These are phyloP conservation scores for Haliclona indistincta DNA, from an alignment of 37 sponge, comb jelly and placozoan species.

Conservation along the genomic window DNA sequence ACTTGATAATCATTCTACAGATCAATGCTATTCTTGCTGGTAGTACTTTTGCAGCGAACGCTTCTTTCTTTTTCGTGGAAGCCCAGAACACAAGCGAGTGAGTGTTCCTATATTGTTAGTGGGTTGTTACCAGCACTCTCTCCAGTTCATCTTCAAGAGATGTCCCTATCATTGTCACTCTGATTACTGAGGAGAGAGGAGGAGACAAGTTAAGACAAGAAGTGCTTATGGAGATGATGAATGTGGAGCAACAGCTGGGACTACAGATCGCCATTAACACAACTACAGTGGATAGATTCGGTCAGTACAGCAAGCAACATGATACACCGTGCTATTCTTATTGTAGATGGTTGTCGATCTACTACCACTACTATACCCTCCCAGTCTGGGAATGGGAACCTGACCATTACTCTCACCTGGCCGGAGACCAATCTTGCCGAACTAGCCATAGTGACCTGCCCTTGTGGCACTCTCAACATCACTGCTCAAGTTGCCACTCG, in stretches of 20 bases:
- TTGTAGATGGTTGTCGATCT: slow-evolving; percentile 42
- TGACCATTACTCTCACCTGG: slow-evolving; percentile 29
- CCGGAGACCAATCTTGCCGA: slow-evolving; percentile 41
- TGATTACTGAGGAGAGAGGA: slow-evolving; percentile 2
- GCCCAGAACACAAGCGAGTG: no score
- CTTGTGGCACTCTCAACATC: slow-evolving; percentile 22
- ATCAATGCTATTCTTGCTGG: neutral
- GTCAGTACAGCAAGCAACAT: neutral
- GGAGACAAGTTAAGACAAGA: neutral
- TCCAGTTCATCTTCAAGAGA: neutral
- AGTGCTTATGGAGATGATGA: neutral
- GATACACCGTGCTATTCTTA: neutral
- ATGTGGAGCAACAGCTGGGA: neutral
- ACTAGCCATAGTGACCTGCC: slow-evolving; percentile 21
- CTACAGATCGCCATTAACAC: neutral
- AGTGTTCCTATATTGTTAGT: no score
- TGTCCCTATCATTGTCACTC: neutral
- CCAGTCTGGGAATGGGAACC: neutral
- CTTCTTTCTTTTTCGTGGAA: neutral
- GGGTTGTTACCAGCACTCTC: no score
- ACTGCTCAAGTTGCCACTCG: slow-evolving; percentile 16
- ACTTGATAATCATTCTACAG: neutral
- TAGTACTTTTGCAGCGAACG: neutral
- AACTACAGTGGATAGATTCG: neutral
- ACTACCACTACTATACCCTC: slow-evolving; percentile 1